Evolutionary conservation across 2,888 invertebrate genomes (phyloP).

Genomic region (Camptogramma bilineatum): DNA sequence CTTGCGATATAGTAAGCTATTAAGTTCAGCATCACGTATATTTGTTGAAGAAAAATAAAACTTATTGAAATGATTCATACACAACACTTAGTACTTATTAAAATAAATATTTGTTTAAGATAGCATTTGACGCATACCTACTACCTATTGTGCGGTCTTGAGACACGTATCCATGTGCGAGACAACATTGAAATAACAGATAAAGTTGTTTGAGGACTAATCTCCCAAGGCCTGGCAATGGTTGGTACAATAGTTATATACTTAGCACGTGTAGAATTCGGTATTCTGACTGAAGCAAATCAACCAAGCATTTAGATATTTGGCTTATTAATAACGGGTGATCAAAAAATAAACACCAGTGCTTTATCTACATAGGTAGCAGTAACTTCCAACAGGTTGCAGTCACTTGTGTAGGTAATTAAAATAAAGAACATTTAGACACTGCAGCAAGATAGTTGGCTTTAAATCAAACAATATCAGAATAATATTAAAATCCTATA

Average conservation of each 20-base stretch:
- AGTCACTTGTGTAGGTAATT: too few relatives aligned
- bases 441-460: too few relatives aligned
- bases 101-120: slow-evolving; percentile 36
- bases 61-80: slow-evolving; percentile 1
- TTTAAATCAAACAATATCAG: too few relatives aligned
- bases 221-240: slow-evolving; percentile 50
- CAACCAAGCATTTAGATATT: too few relatives aligned
- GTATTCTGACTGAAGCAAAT: too few relatives aligned
- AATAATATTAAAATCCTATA: too few relatives aligned
- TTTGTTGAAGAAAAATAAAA: slow-evolving; percentile 7
- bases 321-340: too few relatives aligned
- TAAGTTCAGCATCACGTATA: neutral
- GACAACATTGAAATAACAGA: slow-evolving; percentile 45
- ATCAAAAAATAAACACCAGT: too few relatives aligned
- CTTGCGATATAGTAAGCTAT: too few relatives aligned
- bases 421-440: too few relatives aligned
- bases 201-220: slow-evolving; percentile 60
- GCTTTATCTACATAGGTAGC: too few relatives aligned
- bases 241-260: slow-evolving; percentile 14
- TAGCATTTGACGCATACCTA: slow-evolving; percentile 44
- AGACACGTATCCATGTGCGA: slow-evolving; percentile 37
- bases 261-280: slow-evolving; percentile 2
- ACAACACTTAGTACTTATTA: neutral
- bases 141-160: slow-evolving; percentile 33
- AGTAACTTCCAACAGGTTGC: too few relatives aligned